Conservation (phyloP, 2,113 vertebrate genomes). For the Rhabdornis inornatus region DNA sequence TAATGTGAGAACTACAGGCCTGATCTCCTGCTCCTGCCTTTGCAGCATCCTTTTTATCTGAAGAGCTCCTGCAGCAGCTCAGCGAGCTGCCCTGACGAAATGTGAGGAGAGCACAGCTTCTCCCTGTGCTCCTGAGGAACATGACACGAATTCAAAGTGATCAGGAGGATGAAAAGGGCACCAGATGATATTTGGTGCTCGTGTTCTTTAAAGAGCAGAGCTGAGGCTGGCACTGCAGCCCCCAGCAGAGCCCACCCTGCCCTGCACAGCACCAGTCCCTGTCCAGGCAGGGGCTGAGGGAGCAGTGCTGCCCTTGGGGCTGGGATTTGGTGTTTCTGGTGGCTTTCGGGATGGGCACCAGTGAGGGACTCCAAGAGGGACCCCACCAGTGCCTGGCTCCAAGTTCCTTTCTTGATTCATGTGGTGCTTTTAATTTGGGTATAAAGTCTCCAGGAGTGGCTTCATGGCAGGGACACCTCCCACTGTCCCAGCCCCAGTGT, state of each 20-base stretch:
- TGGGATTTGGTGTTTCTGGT: not conserved
- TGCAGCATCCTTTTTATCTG: not conserved
- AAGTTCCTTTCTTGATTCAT: accelerated
- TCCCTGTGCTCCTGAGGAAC: not conserved
- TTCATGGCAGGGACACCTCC: not conserved
- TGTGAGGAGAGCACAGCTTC: not conserved
- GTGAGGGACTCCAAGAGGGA: too few species aligned
- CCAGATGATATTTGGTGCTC: not conserved
- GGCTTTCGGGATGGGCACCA: not conserved
- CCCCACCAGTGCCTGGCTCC: not conserved
- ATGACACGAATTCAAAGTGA: not conserved
- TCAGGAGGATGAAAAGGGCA: not conserved
- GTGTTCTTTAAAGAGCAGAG: not conserved
- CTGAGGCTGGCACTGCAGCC: not conserved
- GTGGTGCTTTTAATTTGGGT: too few species aligned
- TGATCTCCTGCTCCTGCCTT: not conserved
- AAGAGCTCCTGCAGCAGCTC: not conserved
- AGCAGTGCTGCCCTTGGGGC: not conserved
- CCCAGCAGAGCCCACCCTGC: not conserved
- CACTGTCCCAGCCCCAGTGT: not conserved
- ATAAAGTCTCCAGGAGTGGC: not conserved
- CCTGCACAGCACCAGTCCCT: not conserved
- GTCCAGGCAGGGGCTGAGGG: not conserved
- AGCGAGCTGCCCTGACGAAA: not conserved
- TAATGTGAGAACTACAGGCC: not conserved